phyloP scores from a whole-genome alignment of 64 coral and sea anemone species.

The Montipora cactus region DNA sequence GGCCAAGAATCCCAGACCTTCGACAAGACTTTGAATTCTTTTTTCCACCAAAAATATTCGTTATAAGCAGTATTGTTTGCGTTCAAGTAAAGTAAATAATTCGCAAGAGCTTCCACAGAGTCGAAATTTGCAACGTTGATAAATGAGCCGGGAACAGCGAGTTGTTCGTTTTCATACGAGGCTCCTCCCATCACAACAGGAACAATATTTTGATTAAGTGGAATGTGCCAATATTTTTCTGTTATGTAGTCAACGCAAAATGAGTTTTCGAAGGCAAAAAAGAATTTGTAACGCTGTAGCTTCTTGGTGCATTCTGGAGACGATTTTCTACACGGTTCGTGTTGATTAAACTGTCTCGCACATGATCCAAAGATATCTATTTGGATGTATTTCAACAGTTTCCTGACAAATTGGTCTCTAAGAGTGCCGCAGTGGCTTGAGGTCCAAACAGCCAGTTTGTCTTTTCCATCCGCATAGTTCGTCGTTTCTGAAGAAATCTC shows the following conservation, averaged over 20 bases:
- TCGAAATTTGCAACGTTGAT: constrained; percentile 66
- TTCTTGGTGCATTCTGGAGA: constrained; percentile 18
- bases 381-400: constrained; percentile 59
- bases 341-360: constrained; percentile 53
- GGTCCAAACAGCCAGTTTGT: constrained; percentile 59
- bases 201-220: constrained; percentile 36
- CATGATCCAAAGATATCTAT: constrained; percentile 67
- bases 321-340: background rate
- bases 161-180: constrained; percentile 32
- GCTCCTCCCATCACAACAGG: constrained; percentile 76
- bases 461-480: constrained; percentile 54
- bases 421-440: constrained; percentile 53
- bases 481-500: background rate
- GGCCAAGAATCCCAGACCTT: constrained; percentile 32
- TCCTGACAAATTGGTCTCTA: constrained; percentile 53
- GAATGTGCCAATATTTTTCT: constrained; percentile 74
- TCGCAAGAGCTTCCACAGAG: constrained; percentile 46
- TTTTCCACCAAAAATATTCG: constrained; percentile 73
- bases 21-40: background rate
- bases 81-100: constrained; percentile 64
- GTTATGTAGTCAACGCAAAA: constrained; percentile 77
- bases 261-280: constrained; percentile 69
- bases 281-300: constrained; percentile 67
- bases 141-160: constrained; percentile 75
- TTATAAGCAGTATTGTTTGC: constrained; percentile 74